These are phyloP conservation scores for Napeogenes sylphis DNA, from an alignment of 2,888 invertebrate species.

Conservation along the genomic window DNA sequence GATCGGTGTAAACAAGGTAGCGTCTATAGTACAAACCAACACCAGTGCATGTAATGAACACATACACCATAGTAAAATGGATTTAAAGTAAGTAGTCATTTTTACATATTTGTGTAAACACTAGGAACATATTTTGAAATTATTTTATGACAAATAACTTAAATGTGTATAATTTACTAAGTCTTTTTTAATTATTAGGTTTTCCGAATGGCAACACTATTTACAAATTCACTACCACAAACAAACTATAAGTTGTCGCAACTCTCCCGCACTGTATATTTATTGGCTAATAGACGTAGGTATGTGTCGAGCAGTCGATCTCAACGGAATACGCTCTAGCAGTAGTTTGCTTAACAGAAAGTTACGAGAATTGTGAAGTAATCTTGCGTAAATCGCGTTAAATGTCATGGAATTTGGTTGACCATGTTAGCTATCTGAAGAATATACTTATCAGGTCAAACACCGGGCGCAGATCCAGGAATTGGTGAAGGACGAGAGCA, in stretches of 20 bases:
- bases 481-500: too few relatives aligned
- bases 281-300: slow-evolving; percentile 3
- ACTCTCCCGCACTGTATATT: neutral
- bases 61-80: slow-evolving; percentile 11
- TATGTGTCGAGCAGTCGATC: neutral
- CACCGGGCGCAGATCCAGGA: too few relatives aligned
- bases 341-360: slow-evolving; percentile 6
- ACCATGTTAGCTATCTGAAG: neutral
- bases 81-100: neutral
- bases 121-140: too few relatives aligned
- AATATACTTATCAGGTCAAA: too few relatives aligned
- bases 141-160: too few relatives aligned
- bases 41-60: neutral
- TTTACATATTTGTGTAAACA: neutral
- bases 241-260: neutral
- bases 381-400: neutral
- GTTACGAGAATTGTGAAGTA: slow-evolving; percentile 6
- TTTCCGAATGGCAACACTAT: neutral
- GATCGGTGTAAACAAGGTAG: slow-evolving; percentile 44
- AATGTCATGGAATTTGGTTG: neutral
- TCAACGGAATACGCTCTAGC: slow-evolving; percentile 3
- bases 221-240: neutral
- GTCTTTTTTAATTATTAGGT: too few relatives aligned
- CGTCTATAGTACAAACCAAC: slow-evolving; percentile 17
- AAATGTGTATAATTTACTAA: too few relatives aligned